Evolutionary conservation across 2,888 invertebrate species (phyloP), one percentile per base, ranked within the genome.

Genomic region (Dryomyza anilis): DNA sequence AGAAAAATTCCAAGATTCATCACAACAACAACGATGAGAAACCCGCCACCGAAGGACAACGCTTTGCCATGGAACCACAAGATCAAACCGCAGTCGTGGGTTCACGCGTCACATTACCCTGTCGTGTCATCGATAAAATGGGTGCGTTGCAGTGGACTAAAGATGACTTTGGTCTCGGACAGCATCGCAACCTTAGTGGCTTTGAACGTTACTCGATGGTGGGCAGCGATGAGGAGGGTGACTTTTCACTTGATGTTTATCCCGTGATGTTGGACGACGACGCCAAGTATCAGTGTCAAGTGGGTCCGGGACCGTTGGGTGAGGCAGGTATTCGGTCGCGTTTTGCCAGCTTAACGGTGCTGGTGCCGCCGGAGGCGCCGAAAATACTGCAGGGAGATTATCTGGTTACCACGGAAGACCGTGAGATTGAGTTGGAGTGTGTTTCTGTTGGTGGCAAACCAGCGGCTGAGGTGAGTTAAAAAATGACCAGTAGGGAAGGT

Each of bases 71-170:
- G 87, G 93, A 96, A 79, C 97, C 97, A 1, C 91, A 91, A 81
- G 94, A 96, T 86, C 89, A 93, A 85, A 94, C 93, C 48, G 95
- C 94, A 16, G 92, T 94, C 66, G 90, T 93, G 63, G 96, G 96
- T 21, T 91, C 93, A 67, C 88, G 92, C 66, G 93, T 95, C 50
- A 93, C 95, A 10, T 85, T 97, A 66, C 94, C 95, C 25, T 98
- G 97, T 83, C 86, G 93, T 43, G 95, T 97, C 43, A 90, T 93
- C 78, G 91, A 93, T 81, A 94, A 95, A 81, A 89, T 88, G 68
- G 98, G 98, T 1, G 89, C 91, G 58, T 87, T 98, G 61, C 98
- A 98, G 82, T 98, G 98, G 98, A 97, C 97, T 58, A 94, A 95
- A 80, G 96, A 97, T 78, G 96, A 95, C 80, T 98, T 97, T 76